A percentile compares a stretch with the other conserved stretches of the same genome.
phyloP scores from a whole-genome alignment of 2,113 vertebrate species.

The Ahaetulla prasina region DNA sequence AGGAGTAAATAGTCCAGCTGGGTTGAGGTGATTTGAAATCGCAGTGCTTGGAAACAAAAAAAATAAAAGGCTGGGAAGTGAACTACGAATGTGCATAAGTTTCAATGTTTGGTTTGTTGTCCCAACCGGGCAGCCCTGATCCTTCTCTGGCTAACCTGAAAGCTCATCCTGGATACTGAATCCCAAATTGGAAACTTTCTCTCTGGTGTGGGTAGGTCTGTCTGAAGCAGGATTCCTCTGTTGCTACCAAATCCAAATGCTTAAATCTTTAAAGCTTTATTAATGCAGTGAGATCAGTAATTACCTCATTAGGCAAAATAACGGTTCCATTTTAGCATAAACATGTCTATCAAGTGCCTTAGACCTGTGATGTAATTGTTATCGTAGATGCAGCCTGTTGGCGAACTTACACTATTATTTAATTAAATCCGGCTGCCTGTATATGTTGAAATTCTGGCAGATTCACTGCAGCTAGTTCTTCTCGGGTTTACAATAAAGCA shows the following conservation, averaged over 20 bases:
- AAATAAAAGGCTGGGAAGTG: neutral
- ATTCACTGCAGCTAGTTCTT: neutral
- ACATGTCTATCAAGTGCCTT: neutral
- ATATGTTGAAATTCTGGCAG: neutral
- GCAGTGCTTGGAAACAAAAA: conserved; percentile 32
- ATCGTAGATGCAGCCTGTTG: neutral
- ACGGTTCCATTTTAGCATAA: neutral
- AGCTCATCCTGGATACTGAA: neutral
- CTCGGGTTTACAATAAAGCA: neutral
- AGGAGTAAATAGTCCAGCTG: conserved; percentile 43
- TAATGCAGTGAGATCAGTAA: neutral
- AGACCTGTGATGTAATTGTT: neutral
- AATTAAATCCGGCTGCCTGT: neutral
- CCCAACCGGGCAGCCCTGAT: conserved; percentile 26
- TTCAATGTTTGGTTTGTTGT: conserved; percentile 15
- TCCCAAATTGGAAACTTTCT: neutral
- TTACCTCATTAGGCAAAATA: neutral
- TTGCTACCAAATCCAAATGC: neutral
- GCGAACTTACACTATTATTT: neutral
- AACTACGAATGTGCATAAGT: neutral
- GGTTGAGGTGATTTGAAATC: conserved; percentile 44
- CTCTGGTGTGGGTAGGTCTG: neutral
- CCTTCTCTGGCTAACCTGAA: fast-evolving
- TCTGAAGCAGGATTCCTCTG: neutral
- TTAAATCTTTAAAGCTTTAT: neutral